These are phyloP conservation scores for Leptinotarsa texana DNA, from an alignment of 1,140 invertebrate species.

Conservation along the genomic window DNA sequence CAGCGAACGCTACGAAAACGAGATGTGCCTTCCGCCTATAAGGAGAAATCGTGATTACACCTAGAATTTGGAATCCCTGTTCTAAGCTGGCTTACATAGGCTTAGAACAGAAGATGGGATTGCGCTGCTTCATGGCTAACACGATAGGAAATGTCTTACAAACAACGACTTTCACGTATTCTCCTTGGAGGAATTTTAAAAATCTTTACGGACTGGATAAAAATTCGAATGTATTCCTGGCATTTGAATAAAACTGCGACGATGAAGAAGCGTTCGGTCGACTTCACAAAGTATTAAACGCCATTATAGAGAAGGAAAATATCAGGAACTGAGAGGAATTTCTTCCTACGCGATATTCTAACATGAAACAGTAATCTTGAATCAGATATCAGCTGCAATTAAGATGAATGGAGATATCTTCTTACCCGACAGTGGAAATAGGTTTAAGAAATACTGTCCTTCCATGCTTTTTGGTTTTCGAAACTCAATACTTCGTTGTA, in stretches of 20 bases:
- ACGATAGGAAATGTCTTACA: constrained; percentile 16
- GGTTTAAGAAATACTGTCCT: too few relatives aligned
- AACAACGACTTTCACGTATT: constrained; percentile 24
- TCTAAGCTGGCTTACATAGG: constrained; percentile 27
- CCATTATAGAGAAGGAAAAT: too few relatives aligned
- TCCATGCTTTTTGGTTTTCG: too few relatives aligned
- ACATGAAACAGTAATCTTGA: too few relatives aligned
- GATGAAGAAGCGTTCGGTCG: background rate
- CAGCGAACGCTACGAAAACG: background rate
- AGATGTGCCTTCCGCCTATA: background rate
- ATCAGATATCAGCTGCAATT: too few relatives aligned
- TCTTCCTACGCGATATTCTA: too few relatives aligned
- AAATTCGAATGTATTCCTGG: constrained; percentile 10
- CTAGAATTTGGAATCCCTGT: constrained; percentile 29
- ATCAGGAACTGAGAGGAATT: too few relatives aligned
- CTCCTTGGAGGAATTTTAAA: constrained; percentile 1
- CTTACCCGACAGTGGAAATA: too few relatives aligned
- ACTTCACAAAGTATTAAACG: too few relatives aligned
- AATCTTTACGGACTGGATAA: constrained; percentile 1
- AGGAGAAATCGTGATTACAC: constrained; percentile 29
- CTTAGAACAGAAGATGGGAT: constrained; percentile 28
- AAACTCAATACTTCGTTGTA: too few relatives aligned
- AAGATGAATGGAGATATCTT: too few relatives aligned
- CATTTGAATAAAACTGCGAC: constrained; percentile 18
- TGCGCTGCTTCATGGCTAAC: constrained; percentile 7